These are phyloP conservation scores for Epinephelus fuscoguttatus DNA, from an alignment of 2,113 vertebrate species.

Conservation along the genomic window DNA sequence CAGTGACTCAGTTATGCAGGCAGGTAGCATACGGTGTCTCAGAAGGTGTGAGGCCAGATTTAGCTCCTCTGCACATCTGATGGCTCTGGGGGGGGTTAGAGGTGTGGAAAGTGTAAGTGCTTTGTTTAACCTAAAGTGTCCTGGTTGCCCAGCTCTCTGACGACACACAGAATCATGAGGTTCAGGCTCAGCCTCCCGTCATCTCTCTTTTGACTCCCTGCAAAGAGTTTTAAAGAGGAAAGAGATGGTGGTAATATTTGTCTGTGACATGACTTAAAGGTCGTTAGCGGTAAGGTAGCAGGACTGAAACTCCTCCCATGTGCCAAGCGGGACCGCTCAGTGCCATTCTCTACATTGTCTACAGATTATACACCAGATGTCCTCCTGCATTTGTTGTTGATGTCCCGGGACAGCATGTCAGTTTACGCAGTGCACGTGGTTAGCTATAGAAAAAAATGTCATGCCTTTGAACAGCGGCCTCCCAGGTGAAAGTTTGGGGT, in stretches of 20 bases:
- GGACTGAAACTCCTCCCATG: too few species aligned
- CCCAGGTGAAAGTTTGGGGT: too few species aligned
- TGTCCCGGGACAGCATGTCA: too few species aligned
- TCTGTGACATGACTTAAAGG: not conserved
- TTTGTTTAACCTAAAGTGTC: constrained; percentile 8
- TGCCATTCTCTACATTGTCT: too few species aligned
- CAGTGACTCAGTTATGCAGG: constrained; percentile 13
- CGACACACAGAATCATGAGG: not conserved
- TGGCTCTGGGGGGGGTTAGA: constrained; percentile 8
- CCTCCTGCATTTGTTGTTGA: too few species aligned
- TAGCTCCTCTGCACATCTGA: constrained; percentile 50
- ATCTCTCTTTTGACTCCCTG: not conserved
- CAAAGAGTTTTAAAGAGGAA: not conserved
- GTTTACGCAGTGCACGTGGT: too few species aligned
- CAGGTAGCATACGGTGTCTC: constrained; percentile 43
- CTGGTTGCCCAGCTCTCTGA: not conserved
- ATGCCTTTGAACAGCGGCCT: too few species aligned
- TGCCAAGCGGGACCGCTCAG: too few species aligned
- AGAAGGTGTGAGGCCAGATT: constrained; percentile 53
- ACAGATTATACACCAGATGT: too few species aligned
- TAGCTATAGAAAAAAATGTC: too few species aligned
- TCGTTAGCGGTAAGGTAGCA: too few species aligned
- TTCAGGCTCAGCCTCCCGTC: not conserved
- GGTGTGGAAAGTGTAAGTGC: constrained; percentile 2
- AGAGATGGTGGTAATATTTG: not conserved